Evolutionary conservation across 1,140 invertebrate species (phyloP).

Genomic region (Charaxes varanes): DNA sequence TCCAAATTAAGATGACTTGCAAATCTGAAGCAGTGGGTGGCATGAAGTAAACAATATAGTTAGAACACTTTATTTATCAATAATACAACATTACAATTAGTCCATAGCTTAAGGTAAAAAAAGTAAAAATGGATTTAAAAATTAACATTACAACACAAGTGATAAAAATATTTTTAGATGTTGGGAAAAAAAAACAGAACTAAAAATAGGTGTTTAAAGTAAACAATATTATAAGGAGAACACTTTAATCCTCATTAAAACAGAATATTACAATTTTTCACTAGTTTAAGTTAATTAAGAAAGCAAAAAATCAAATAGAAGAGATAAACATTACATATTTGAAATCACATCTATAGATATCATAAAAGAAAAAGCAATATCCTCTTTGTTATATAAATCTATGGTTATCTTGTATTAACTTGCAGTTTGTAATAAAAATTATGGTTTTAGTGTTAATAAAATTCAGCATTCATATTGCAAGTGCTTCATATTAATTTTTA

Average conservation of each 20-base stretch:
- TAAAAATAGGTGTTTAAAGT: slow-evolving; percentile 23
- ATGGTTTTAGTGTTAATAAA: slow-evolving; percentile 17
- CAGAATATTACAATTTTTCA: slow-evolving; percentile 71
- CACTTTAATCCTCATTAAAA: slow-evolving; percentile 69
- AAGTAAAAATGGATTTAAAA: no score
- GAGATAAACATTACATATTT: slow-evolving; percentile 44
- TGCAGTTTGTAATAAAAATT: background rate
- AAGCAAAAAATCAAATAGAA: slow-evolving; percentile 35
- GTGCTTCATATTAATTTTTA: slow-evolving; percentile 59
- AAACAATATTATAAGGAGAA: slow-evolving; percentile 52
- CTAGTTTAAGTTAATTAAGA: slow-evolving; percentile 64
- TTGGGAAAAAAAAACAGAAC: no score
- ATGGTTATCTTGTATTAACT: slow-evolving; percentile 4
- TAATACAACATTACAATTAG: no score
- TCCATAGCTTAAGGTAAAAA: no score
- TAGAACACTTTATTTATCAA: no score
- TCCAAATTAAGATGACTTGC: slow-evolving; percentile 52
- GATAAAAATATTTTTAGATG: no score
- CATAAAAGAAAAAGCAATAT: slow-evolving; percentile 7
- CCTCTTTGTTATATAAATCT: slow-evolving; percentile 17
- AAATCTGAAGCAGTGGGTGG: slow-evolving; percentile 6
- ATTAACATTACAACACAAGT: no score
- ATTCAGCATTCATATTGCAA: slow-evolving; percentile 35
- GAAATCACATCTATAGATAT: slow-evolving; percentile 29
- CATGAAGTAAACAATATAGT: slow-evolving; percentile 6